Evolutionary conservation across 1,140 invertebrate genomes (phyloP).

Genomic region (Hestina assimilis): DNA sequence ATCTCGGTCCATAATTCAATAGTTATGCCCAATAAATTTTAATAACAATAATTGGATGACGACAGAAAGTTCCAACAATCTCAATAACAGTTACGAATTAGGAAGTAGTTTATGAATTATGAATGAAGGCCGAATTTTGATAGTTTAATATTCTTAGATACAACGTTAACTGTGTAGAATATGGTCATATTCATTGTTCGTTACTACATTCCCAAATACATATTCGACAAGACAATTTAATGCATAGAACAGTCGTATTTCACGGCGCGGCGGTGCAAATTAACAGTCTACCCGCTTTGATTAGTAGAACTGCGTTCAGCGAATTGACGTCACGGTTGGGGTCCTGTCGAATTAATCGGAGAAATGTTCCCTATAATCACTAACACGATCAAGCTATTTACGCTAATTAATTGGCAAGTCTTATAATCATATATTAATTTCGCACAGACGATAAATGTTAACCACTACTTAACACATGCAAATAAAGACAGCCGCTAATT

Average conservation of each 20-base stretch:
- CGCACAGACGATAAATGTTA: slow-evolving; percentile 40
- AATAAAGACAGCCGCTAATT: slow-evolving; percentile 34
- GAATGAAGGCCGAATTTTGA: background rate
- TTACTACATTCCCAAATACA: slow-evolving; percentile 1
- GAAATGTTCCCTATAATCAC: slow-evolving; percentile 26
- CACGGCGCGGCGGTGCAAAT: slow-evolving; percentile 51
- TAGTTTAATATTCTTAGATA: background rate
- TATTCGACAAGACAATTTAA: slow-evolving; percentile 41
- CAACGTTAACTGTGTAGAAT: too few relatives aligned
- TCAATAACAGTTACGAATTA: slow-evolving; percentile 37
- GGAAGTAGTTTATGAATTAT: slow-evolving; percentile 8
- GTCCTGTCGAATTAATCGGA: slow-evolving; percentile 26
- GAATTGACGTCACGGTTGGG: slow-evolving; percentile 26
- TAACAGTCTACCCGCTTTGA: slow-evolving; percentile 61
- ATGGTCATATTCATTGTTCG: too few relatives aligned
- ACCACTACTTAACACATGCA: slow-evolving; percentile 46
- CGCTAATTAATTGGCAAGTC: slow-evolving; percentile 43
- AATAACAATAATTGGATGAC: slow-evolving; percentile 61
- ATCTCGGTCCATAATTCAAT: slow-evolving; percentile 51
- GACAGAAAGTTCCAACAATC: slow-evolving; percentile 47
- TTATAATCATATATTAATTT: slow-evolving; percentile 58
- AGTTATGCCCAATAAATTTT: slow-evolving; percentile 61
- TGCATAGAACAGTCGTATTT: slow-evolving; percentile 47
- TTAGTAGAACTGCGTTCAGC: slow-evolving; percentile 36
- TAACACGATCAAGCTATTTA: slow-evolving; percentile 31